Conservation (phyloP, 2,888 invertebrate species). For the Fissipunctia ypsillon region DNA sequence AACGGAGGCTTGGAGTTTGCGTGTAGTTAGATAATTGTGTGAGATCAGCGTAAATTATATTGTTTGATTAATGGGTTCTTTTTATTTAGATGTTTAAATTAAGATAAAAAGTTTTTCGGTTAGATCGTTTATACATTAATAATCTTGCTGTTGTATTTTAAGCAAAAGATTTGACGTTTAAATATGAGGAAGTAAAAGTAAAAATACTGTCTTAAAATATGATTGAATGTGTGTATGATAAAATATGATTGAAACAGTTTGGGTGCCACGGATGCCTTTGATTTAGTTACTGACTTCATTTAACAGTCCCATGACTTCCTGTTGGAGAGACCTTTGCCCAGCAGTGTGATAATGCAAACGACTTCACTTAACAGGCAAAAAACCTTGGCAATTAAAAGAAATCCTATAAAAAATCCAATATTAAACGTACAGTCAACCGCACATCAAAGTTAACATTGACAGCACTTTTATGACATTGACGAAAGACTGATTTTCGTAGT, state of each 20-base stretch:
- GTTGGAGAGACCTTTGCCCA: too few relatives aligned
- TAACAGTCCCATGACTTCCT: too few relatives aligned
- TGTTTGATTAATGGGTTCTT: slow-evolving; percentile 35
- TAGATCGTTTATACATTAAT: too few relatives aligned
- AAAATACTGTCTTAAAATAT: background rate
- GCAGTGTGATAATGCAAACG: too few relatives aligned
- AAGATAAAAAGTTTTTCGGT: slow-evolving; percentile 9
- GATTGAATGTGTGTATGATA: background rate
- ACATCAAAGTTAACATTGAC: background rate
- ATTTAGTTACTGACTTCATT: background rate
- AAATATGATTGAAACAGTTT: too few relatives aligned
- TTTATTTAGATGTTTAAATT: slow-evolving; percentile 26
- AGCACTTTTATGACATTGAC: background rate
- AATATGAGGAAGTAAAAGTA: background rate
- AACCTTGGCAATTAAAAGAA: background rate
- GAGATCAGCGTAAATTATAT: slow-evolving; percentile 20
- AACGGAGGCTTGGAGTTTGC: slow-evolving; percentile 5
- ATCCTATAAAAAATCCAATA: too few relatives aligned
- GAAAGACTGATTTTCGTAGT: background rate
- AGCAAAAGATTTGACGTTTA: too few relatives aligned
- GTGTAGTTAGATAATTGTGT: slow-evolving; percentile 23
- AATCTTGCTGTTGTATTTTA: too few relatives aligned
- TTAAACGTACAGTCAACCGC: background rate
- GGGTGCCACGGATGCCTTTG: background rate
- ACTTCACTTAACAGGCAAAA: too few relatives aligned